Evolutionary conservation across 2,797 vertebrate genomes (phyloP).

Genomic region (Numenius phaeopus): DNA sequence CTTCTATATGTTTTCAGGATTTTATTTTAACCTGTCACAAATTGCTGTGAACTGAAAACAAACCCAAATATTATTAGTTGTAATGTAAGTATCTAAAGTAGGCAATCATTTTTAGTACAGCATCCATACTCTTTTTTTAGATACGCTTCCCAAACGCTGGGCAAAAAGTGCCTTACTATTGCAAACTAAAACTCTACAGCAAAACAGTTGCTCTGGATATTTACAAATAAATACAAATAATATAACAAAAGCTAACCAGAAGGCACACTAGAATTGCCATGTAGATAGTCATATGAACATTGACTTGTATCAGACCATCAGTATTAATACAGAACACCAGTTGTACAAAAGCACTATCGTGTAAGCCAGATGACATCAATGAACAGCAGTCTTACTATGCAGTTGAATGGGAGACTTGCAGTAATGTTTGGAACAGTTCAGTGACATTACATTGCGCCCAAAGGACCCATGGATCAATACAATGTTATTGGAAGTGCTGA

Average conservation of each 20-base stretch:
- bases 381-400: neutral
- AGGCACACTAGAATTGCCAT: neutral
- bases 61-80: neutral
- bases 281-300: neutral
- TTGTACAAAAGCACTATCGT: neutral
- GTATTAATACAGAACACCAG: neutral
- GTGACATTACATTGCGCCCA: neutral
- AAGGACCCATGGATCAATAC: neutral
- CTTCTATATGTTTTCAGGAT: neutral
- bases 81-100: neutral
- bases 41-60: neutral
- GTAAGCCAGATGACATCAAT: neutral
- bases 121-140: neutral
- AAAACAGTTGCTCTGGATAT: neutral
- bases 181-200: neutral
- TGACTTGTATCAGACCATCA: neutral
- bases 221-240: neutral
- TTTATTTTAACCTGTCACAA: neutral
- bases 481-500: neutral
- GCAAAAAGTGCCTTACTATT: neutral
- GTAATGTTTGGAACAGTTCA: neutral
- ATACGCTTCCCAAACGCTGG: neutral
- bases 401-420: neutral
- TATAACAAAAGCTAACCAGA: neutral
- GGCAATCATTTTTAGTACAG: neutral